Conservation (phyloP, 2,113 vertebrate genomes). For the Dendrocopos noguchii region DNA sequence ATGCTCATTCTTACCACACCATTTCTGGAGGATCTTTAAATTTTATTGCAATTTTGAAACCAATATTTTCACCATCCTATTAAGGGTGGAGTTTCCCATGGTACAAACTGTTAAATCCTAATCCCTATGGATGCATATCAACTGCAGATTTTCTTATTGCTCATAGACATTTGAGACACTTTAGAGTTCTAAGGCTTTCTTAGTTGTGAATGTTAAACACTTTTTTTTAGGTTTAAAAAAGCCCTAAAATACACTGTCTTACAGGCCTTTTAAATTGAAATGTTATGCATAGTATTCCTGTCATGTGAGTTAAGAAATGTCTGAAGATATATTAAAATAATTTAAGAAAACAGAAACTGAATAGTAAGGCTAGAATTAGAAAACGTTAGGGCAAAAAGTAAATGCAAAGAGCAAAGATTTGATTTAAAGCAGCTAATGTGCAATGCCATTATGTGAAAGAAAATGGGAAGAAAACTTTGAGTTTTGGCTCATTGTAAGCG, state of each 20-base stretch:
- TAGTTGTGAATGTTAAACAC: neutral
- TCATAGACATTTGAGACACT: rapidly evolving
- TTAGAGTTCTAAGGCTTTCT: neutral
- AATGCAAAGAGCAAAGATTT: neutral
- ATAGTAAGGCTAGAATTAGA: neutral
- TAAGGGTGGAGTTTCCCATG: neutral
- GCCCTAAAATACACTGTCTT: neutral
- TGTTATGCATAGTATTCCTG: neutral
- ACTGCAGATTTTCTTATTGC: neutral
- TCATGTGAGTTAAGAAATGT: neutral
- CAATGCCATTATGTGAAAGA: neutral
- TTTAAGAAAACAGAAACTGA: neutral
- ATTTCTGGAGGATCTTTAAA: neutral
- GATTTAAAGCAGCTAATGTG: neutral
- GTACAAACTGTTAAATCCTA: neutral
- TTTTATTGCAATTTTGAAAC: neutral
- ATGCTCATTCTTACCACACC: neutral
- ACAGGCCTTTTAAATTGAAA: neutral
- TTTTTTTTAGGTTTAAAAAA: no score
- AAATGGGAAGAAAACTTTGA: neutral
- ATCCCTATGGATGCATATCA: neutral
- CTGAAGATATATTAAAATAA: neutral
- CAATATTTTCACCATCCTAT: neutral
- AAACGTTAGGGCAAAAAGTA: neutral
- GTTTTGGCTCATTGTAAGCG: neutral